Evolutionary conservation across 2,113 vertebrate genomes (phyloP).

Genomic region (Channa maculata): DNA sequence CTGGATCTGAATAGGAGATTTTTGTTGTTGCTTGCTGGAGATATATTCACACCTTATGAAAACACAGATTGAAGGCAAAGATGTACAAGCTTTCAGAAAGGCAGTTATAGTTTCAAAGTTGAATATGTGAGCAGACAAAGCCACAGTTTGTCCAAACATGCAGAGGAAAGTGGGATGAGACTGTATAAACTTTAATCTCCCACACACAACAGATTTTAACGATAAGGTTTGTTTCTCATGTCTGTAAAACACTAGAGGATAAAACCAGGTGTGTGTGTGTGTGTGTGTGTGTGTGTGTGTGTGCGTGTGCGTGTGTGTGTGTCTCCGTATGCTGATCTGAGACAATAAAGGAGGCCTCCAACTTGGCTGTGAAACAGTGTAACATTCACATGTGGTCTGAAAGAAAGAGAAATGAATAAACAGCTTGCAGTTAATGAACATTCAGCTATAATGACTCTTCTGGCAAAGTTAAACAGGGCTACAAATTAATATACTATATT

Average conservation of each 20-base stretch:
- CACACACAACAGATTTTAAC: not conserved
- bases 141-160: not conserved
- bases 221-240: not conserved
- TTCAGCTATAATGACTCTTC: not conserved
- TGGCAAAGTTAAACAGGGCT: not conserved
- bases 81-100: not conserved
- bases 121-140: not conserved
- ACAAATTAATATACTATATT: not conserved
- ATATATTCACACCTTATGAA: not conserved
- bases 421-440: not conserved
- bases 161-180: not conserved
- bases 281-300: not conserved
- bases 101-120: not conserved
- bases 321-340: not conserved
- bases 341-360: not conserved
- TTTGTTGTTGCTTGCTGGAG: not conserved
- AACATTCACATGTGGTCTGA: not conserved
- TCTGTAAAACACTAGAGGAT: not conserved
- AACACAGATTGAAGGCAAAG: not conserved
- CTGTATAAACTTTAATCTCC: not conserved
- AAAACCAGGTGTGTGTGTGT: not conserved
- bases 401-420: not conserved
- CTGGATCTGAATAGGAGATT: slow-evolving; percentile 1
- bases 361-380: not conserved
- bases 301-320: not conserved